Evolutionary conservation across 2,113 vertebrate species (phyloP).

Genomic region (Spermophilus dauricus): DNA sequence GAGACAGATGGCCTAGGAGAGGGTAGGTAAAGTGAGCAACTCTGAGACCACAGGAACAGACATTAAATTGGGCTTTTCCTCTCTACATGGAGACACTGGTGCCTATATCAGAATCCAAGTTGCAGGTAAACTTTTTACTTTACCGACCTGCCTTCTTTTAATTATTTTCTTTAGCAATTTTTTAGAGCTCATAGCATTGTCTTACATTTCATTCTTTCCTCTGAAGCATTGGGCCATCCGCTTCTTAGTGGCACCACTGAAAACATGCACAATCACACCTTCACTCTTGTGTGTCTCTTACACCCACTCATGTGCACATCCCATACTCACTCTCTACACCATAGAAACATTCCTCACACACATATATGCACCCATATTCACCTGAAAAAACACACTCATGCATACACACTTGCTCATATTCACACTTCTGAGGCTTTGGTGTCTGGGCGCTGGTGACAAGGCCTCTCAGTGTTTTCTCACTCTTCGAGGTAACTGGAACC

Average conservation of each 20-base stretch:
- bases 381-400: not conserved
- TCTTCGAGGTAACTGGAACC: not conserved
- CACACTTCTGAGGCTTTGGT: rapidly evolving
- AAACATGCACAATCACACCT: not conserved
- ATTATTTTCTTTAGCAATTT: not conserved
- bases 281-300: rapidly evolving
- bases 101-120: slow-evolving; percentile 12
- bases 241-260: not conserved
- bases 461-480: not conserved
- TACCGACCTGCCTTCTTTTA: not conserved
- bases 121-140: not conserved
- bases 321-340: not conserved
- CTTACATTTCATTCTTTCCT: not conserved
- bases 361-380: too few relatives aligned
- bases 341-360: not conserved
- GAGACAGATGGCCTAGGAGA: slow-evolving; percentile 51
- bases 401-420: too few relatives aligned
- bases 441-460: not conserved
- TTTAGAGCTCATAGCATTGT: not conserved
- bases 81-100: not conserved
- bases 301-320: not conserved
- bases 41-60: not conserved
- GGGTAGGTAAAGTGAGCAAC: not conserved
- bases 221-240: not conserved
- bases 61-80: not conserved